Evolutionary conservation across 2,888 invertebrate species (phyloP).

Genomic region (Tenthredo scrophulariae): DNA sequence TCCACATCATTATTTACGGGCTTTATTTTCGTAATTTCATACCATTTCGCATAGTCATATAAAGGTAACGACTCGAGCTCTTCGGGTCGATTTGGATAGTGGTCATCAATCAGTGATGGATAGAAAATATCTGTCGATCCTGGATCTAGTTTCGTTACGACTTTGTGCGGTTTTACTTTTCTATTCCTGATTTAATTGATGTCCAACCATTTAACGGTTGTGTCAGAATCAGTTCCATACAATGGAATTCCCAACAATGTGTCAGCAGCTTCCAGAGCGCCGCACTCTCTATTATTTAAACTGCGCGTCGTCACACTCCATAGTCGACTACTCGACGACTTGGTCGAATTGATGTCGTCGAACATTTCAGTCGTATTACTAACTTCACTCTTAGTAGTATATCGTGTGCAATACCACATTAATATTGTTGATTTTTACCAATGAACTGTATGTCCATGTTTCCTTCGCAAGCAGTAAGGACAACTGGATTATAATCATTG

Average conservation of each 20-base stretch:
- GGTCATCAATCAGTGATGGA: conserved; percentile 55
- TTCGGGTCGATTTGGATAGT: conserved; percentile 56
- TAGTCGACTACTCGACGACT: conserved; percentile 63
- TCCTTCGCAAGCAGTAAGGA: conserved; percentile 67
- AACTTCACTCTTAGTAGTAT: conserved; percentile 67
- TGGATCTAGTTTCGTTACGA: conserved; percentile 37
- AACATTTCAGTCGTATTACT: conserved; percentile 61
- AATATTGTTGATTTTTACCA: conserved; percentile 65
- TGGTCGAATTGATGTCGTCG: conserved; percentile 66
- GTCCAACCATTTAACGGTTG: conserved; percentile 62
- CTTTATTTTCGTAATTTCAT: no score
- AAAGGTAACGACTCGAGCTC: conserved; percentile 59
- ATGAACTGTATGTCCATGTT: no score
- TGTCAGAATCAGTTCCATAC: conserved; percentile 67
- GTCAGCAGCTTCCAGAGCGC: no score
- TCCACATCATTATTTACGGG: conserved; percentile 39
- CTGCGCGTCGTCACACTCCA: conserved; percentile 66
- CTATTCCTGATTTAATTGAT: neutral
- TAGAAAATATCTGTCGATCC: conserved; percentile 57
- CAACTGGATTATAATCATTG: conserved; percentile 68
- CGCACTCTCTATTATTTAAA: no score
- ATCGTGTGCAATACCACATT: conserved; percentile 66
- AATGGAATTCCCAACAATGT: no score
- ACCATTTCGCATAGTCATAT: conserved; percentile 59
- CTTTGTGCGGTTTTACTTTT: conserved; percentile 34